Percentiles rank a stretch among this genome's conserved stretches.
Conservation (phyloP, 2,797 vertebrate genomes). For the Malurus leucopterus region DNA sequence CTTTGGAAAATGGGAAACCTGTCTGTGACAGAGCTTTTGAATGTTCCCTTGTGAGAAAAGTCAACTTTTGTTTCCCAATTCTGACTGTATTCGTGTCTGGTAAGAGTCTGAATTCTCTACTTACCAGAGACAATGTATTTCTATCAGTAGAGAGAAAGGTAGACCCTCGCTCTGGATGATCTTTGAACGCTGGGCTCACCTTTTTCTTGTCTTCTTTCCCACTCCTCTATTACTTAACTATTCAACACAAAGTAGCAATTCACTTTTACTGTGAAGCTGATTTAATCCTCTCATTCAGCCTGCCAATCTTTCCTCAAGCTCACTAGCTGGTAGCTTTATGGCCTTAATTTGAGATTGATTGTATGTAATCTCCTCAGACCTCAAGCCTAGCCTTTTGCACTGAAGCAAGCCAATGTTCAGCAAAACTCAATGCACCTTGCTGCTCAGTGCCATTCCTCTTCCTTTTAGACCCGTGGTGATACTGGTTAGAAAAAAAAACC, state of each 20-base stretch:
- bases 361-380: not conserved
- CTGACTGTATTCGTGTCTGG: not conserved
- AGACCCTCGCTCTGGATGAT: not conserved
- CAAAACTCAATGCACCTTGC: not conserved
- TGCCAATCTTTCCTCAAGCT: conserved; percentile 12
- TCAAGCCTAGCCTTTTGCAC: not conserved
- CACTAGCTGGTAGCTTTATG: not conserved
- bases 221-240: conserved; percentile 16
- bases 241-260: conserved; percentile 41
- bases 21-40: not conserved
- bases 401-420: not conserved
- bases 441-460: not conserved
- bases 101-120: not conserved
- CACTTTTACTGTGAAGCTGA: not conserved
- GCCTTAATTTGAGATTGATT: conserved; percentile 24
- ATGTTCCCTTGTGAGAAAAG: not conserved
- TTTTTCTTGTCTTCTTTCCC: not conserved
- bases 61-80: conserved; percentile 10
- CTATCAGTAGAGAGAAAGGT: not conserved
- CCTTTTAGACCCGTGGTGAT: not conserved
- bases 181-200: not conserved
- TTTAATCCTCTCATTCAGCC: conserved; percentile 27
- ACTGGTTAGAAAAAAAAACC: not conserved
- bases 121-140: not conserved
- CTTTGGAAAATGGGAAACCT: not conserved